Evolutionary conservation across 2,113 vertebrate species (phyloP), one percentile per base, ranked within the genome.

Genomic region (Tragelaphus scriptus): DNA sequence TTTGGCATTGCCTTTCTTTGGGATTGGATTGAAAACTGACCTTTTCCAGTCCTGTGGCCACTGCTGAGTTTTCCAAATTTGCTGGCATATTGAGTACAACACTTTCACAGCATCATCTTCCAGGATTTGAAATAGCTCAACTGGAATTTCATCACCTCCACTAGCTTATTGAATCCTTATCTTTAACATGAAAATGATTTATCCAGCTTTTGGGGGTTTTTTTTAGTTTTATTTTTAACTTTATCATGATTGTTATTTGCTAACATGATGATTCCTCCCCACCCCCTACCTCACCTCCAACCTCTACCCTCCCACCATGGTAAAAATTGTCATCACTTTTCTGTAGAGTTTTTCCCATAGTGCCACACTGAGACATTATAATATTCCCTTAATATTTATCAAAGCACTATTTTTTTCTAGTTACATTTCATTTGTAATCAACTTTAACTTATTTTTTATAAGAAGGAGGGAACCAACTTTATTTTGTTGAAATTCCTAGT

Each of bases 211-310:
- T 49, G n/a, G 0, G 4, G n/a, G 5, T 44, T 19, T 13, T 58
- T 90, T 26, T 21, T 4, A 44, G 36, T 68, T 94, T 86, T 59
- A 14, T 61, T 61, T 82, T 86, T 79, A 55, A 86, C 8, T 44
- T 80, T 68, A 90, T 49, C 13, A 40, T 79, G 19, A 63, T 53
- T 84, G n/a, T 28, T 36, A 56, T 65, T 68, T 91, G 8, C 58
- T 55, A 81, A 80, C 49, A 47, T 16, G 14, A 55, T 30, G 55
- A n/a, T 17, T 71, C 63, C 59, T 68, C 44, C 17, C 26, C 47
- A 40, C 36, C 36, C 11, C 2, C 21, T 23, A 13, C 10, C 65
- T 16, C 9, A 0, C 21, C 65, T 68, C 36, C 36, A 40, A 6
- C 36, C 61, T 58, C 77, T 14, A 49, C 7, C 77, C 44, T 75